Evolutionary conservation across 2,888 invertebrate species (phyloP).

Genomic region (Nomada ferruginata): DNA sequence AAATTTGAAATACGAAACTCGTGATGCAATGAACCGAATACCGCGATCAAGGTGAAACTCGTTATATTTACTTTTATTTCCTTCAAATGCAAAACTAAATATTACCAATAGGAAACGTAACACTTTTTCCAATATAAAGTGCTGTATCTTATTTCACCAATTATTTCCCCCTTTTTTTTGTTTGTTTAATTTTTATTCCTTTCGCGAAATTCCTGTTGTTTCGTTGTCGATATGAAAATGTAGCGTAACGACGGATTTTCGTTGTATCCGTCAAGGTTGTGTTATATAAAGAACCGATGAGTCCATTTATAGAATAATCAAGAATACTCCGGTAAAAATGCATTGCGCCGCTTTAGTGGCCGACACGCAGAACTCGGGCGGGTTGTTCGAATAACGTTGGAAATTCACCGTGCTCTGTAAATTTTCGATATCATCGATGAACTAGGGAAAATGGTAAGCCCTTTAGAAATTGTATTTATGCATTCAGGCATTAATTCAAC

Average conservation of each 20-base stretch:
- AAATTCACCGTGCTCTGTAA: conserved; percentile 21
- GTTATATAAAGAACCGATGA: conserved; percentile 53
- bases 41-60: no score
- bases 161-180: no score
- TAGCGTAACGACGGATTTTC: conserved; percentile 7
- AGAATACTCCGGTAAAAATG: conserved; percentile 68
- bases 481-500: conserved; percentile 7
- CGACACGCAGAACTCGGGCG: conserved; percentile 29
- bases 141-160: no score
- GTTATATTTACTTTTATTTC: no score
- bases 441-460: neutral
- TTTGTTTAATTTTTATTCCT: no score
- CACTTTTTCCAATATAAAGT: no score
- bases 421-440: conserved; percentile 42
- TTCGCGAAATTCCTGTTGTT: no score
- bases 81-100: no score
- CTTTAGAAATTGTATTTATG: conserved; percentile 24
- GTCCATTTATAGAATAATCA: conserved; percentile 71
- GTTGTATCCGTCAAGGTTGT: conserved; percentile 50
- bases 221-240: neutral
- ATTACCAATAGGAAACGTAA: no score
- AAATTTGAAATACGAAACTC: neutral
- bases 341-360: conserved; percentile 53
- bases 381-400: conserved; percentile 1
- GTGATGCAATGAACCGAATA: neutral